phyloP scores from a whole-genome alignment of 2,113 vertebrate species.

The Chaetops frenatus region DNA sequence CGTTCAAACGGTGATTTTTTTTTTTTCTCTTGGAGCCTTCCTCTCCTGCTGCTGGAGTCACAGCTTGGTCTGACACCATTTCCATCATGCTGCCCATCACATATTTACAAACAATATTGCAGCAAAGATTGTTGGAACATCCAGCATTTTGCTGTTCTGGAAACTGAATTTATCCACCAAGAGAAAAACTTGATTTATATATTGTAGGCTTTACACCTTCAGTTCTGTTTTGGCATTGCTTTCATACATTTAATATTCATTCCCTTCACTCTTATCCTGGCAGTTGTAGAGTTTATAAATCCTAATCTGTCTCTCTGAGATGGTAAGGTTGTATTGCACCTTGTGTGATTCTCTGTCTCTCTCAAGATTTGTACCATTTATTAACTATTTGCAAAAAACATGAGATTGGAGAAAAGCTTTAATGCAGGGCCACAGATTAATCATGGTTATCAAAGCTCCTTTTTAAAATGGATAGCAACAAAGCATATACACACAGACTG shows the following conservation, averaged over 20 bases:
- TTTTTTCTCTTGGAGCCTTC: neutral
- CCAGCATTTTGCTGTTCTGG: neutral
- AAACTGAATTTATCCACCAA: neutral
- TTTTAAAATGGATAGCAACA: neutral
- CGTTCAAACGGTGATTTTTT: neutral
- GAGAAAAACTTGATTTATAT: neutral
- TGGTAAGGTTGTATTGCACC: neutral
- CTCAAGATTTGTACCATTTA: neutral
- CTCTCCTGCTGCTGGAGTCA: neutral
- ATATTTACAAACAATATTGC: neutral
- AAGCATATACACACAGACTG: neutral
- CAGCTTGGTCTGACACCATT: neutral
- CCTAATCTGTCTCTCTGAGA: neutral
- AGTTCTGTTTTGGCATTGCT: neutral
- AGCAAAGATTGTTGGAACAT: neutral
- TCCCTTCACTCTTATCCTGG: neutral
- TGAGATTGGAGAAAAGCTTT: neutral
- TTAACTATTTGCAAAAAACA: neutral
- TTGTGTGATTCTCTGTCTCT: neutral
- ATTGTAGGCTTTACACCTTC: neutral
- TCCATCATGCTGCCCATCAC: neutral
- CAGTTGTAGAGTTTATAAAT: conserved; percentile 19
- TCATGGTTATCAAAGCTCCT: neutral
- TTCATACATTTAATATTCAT: neutral
- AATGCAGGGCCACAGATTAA: neutral